Base-by-base conservation (phyloP, 2,113 vertebrate genomes). In the Mus pahari region DNA sequence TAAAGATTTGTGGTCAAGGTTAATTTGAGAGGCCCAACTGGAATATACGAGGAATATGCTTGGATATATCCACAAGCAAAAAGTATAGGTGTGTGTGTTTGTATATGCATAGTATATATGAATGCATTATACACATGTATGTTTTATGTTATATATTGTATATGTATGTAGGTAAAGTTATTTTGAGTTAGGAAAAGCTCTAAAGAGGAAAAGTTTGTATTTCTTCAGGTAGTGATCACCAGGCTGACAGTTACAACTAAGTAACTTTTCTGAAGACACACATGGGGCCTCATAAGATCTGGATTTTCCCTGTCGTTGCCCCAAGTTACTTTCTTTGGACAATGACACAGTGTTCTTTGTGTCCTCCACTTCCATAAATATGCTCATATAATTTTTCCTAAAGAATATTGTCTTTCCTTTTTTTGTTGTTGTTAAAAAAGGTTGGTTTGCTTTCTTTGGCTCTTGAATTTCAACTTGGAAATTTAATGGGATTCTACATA, bases 241-340 rank as follows among this genome's bases (percentile, higher is more conserved):
- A 77, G 24, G 81, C 94, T 42, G 4, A 78, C 50, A 36, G 20
- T 48, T 33, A 33, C 45, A 50, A 78, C 66, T 73, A 48, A 13
- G 31, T 73, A 50, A 86, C 83, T 92, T 58, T 26, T 62, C 31
- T 86, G 64, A 39, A n/a, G 53, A 75, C 31, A 82, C 55, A 64
- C 50, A 62, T 7, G 55, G 26, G 19, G 39, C 33, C 89, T 90
- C 74, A 74, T 68, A 83, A 78, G 36, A 79, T 2, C 79, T 66
- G 6, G 62, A 66, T 88, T 96, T 90, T 78, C 31, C 91, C 74
- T 94, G 90, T 83, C 42, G 58, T 87, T 66, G 17, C 71, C 73
- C 82, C 4, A 36, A 68, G 33, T 16, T 53, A 1, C 92, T 82
- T 87, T 50, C 26, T 53, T 89, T 58, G 26, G 53, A 79, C 19